Base-by-base conservation (phyloP, 2,888 invertebrate genomes). In the Philopedon plagiatum region DNA sequence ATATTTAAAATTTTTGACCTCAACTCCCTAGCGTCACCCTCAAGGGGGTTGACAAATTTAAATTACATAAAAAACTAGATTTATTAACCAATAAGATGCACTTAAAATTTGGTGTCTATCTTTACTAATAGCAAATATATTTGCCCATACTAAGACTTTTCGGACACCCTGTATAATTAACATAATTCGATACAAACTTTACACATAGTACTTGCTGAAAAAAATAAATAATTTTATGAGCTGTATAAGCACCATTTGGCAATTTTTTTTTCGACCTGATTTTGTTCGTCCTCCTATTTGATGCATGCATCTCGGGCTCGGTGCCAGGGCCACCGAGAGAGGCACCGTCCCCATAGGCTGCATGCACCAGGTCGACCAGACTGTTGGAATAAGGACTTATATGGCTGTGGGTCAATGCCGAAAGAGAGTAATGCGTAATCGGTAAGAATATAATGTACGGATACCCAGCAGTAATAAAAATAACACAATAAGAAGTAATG, bases 371-470 rank as follows among this genome's bases (percentile, higher is more conserved):
- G 75, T 64, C 68, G 71, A 69, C 74, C 75, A 74, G 76, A 76
- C 77, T 39, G 73, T 62, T 71, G 60, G 49, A 68, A 75, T 68
- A 75, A 74, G 64, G 71, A 78, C 78, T 77, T 80, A 79, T 79
- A 80, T 78, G 80, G 80, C 75, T 77, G 76, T 80, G 76, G 80
- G 80, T 80, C 80, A 80, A 79, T 80, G 80, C 69, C 79, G 75
- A 69, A 74, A 71, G 67, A 63, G 44, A 67, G 41, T 49, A 71
- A 54, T 71, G 64, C 67, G 73, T 73, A 73, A 73, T 73, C 68
- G 62, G 46, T 57, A 32, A 62, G 54, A 72, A 71, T 71, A 61
- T 51, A 39, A 13, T 39, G 32, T 23, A 21, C 34, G 13, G 34
- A 9, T 9, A 51, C 51, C 56, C 15, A 44, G 19, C 57, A 29